phyloP scores from a whole-genome alignment of 2,113 vertebrate genomes.

The Erinaceus europaeus region DNA sequence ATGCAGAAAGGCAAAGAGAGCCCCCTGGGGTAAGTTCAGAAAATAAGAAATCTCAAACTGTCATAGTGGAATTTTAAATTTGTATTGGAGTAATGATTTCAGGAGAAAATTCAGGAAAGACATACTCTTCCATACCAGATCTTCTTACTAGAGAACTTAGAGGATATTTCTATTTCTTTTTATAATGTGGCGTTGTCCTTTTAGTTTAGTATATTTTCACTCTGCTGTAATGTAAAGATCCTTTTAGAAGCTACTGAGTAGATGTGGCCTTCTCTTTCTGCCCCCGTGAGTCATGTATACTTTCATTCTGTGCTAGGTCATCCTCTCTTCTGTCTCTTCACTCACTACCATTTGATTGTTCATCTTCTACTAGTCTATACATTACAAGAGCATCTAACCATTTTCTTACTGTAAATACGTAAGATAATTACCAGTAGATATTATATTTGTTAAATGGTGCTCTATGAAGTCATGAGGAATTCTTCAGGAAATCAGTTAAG shows the following conservation, averaged over 20 bases:
- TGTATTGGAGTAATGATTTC: neutral
- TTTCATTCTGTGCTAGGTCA: neutral
- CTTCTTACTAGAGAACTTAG: neutral
- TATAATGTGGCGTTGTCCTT: neutral
- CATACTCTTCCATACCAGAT: neutral
- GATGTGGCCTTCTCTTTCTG: neutral
- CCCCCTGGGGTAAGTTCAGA: too few relatives aligned
- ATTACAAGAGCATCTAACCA: neutral
- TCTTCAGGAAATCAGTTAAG: constrained; percentile 6
- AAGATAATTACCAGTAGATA: constrained; percentile 18
- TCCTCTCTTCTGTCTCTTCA: neutral
- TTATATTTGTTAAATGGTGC: neutral
- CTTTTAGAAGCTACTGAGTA: neutral
- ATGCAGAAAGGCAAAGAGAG: too few relatives aligned
- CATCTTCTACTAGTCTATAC: neutral
- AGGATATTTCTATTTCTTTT: neutral
- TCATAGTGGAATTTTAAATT: too few relatives aligned
- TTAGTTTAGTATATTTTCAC: neutral
- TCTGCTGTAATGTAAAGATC: neutral
- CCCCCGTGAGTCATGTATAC: too few relatives aligned
- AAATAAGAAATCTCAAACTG: too few relatives aligned
- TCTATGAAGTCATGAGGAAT: neutral
- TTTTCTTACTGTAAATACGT: neutral
- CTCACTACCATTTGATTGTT: neutral
- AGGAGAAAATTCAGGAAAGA: neutral